Conservation (phyloP, 2,888 invertebrate genomes). For the Caenorhabditis drosophilae region DNA sequence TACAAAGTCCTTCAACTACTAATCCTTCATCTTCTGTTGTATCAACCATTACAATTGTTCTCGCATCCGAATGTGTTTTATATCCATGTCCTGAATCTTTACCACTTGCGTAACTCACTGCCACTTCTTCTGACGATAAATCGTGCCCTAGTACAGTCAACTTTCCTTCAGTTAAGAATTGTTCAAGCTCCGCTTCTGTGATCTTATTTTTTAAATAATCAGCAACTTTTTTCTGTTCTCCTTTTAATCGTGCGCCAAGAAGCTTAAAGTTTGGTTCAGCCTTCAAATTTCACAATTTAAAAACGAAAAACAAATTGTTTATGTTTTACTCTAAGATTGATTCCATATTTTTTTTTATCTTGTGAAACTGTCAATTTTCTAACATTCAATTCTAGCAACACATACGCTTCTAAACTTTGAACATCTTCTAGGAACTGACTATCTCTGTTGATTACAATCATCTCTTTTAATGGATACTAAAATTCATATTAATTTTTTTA, state of each 20-base stretch:
- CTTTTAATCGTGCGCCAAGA: constrained; percentile 85
- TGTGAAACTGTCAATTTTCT: constrained; percentile 78
- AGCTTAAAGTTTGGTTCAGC: constrained; percentile 94
- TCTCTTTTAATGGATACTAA: constrained; percentile 93
- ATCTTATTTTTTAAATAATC: constrained; percentile 80
- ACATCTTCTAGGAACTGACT: constrained; percentile 81
- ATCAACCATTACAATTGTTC: constrained; percentile 85
- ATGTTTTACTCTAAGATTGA: constrained; percentile 79
- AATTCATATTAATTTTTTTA: too few species aligned
- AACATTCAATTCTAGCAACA: constrained; percentile 91
- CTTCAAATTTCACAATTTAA: constrained; percentile 11
- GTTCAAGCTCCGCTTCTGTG: constrained; percentile 81
- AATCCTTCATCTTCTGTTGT: constrained; percentile 86
- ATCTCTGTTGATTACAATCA: constrained; percentile 91
- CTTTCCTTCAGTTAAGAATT: constrained; percentile 76
- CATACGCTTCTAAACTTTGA: constrained; percentile 81
- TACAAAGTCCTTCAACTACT: constrained; percentile 90
- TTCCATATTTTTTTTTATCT: constrained; percentile 90
- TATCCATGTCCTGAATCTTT: constrained; percentile 35
- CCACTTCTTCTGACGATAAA: constrained; percentile 71
- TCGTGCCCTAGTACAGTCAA: constrained; percentile 80
- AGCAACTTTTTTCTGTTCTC: constrained; percentile 85
- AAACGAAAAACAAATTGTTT: too few species aligned
- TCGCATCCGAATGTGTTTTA: constrained; percentile 54
- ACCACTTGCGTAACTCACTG: constrained; percentile 76